Base-by-base conservation (phyloP, 2,113 vertebrate genomes). In the Orcinus orca region DNA sequence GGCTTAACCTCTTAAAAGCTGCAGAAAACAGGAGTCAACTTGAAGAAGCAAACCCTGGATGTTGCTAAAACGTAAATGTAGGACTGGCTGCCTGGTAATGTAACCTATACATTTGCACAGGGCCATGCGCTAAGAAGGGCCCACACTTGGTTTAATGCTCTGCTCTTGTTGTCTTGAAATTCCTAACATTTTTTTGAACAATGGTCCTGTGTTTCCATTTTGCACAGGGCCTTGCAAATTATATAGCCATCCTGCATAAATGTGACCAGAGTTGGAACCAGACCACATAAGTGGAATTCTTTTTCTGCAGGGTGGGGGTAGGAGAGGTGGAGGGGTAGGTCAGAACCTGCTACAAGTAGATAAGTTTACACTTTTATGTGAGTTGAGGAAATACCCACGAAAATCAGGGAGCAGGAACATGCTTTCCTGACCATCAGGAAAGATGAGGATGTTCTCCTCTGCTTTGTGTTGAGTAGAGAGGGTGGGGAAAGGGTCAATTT, bases 331-430 rank as follows among this genome's bases (percentile, higher is more conserved):
- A 25, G 60, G 60, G 26, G 36, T 68, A 21, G 77, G 21, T 87
- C 50, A 21, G 15, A 94, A 67, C 60, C 15, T 53, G 36, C 38
- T 85, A 47, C 15, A 50, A 74, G 55, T 62, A 88, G 92, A 71
- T 96, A 71, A 84, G 18, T 93, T 91, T 89, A 12, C 53, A 71
- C 83, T 97, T 97, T 91, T 89, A 73, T 89, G n/a, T 95, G 68
- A 88, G 36, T 79, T 86, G 67, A 93, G 50, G 33, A 65, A 90
- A 84, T 95, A 13, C 8, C n/a, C 41, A 25, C 26, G 62, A 79
- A 93, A 92, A 94, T 60, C 23, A 79, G 47, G 26, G 26, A 96
- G 21, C 18, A 44, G 50, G 44, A 92, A 80, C 80, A 76, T 70
- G 85, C 12, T 88, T 97, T 93, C 44, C 55, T 92, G 88, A 80